Evolutionary conservation across 2,888 invertebrate species (phyloP), one percentile per base, ranked within the genome.

Genomic region (Trachelus iudaicus): DNA sequence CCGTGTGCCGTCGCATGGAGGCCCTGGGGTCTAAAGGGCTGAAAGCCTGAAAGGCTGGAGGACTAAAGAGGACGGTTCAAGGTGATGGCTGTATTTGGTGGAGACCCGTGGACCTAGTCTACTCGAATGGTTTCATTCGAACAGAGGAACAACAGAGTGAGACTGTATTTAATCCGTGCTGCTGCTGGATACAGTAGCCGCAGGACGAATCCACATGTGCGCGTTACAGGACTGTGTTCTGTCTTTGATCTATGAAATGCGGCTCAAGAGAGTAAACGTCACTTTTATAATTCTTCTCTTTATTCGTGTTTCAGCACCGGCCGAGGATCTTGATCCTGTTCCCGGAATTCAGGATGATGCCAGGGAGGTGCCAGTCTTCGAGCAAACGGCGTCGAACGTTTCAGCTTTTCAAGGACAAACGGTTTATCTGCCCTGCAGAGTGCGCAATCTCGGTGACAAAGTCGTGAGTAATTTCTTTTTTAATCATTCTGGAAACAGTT

Each of bases 351-450:
- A 84, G 75, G 85, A 87, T 56, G 73, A 79, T 40, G 81, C 79
- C 73, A 89, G 87, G 75, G 84, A 79, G 69, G 85, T 87, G 81
- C 91, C 91, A n/a, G 81, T 88, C 77, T 91, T 91, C 83, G 88
- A 90, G 77, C 89, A 86, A 83, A 91, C 91, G 37, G 90, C 90
- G 31, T 85, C 88, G 69, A 91, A 90, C 81, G 91, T 91, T 80
- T 89, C 89, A 76, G 89, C 89, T 15, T 90, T 90, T 79, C 90
- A 90, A 75, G 91, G 91, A 11, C 91, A 91, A 74, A 90, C 91
- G n/a, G 91, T 89, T 75, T 91, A 91, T 79, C 85, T 91, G 78
- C 91, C 91, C 4, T 91, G 91, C 75, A 86, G 91, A 9, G 90
- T 91, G 69, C 85, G 88, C 79, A 90, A 89, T 81, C 85, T 91